Evolutionary conservation across 2,113 vertebrate genomes (phyloP), one percentile per base, ranked within the genome.

Genomic region (Hemiscyllium ocellatum): DNA sequence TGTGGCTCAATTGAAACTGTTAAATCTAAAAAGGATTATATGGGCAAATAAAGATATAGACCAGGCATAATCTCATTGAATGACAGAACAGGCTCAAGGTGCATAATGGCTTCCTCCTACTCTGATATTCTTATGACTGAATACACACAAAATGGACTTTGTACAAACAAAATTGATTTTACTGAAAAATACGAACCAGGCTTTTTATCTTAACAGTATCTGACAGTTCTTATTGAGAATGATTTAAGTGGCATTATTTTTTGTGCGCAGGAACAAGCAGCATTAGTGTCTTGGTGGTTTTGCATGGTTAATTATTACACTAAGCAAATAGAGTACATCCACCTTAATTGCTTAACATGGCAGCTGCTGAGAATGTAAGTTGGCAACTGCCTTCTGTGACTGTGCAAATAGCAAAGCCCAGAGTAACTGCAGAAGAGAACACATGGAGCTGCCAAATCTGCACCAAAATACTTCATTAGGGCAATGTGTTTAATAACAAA

Each of bases 391-490:
- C 94, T 95, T 95, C 94, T 95, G 94, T 95, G 69, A 95, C 94
- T 72, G 69, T 95, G 47, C 94, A 95, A 50, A 95, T 95, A 95
- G 94, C 68, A 72, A 95, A 72, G 37, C 69, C 24, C 42, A 76
- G 42, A 95, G 69, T 95, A 70, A 95, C 69, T 26, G 93, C 69
- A 72, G 69, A 95, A 95, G 69, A 50, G 68, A 94, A 94, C 66
- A 94, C 93, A 94, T 26, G 66, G 66, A 50, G 69, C 94, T 95
- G 94, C 94, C 94, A 95, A 72, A 95, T 95, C 94, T 95, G 94
- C 94, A 95, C 94, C 69, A 95, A 95, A 95, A 95, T 95, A 52
- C 94, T 95, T 95, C 94, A 95, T 95, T 95, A 95, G 72, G 94
- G 94, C 68, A 95, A 95, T 29, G 69, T 95, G 94, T 95, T 95